phyloP scores from a whole-genome alignment of 2,113 vertebrate genomes.

The Actenoides hombroni region DNA sequence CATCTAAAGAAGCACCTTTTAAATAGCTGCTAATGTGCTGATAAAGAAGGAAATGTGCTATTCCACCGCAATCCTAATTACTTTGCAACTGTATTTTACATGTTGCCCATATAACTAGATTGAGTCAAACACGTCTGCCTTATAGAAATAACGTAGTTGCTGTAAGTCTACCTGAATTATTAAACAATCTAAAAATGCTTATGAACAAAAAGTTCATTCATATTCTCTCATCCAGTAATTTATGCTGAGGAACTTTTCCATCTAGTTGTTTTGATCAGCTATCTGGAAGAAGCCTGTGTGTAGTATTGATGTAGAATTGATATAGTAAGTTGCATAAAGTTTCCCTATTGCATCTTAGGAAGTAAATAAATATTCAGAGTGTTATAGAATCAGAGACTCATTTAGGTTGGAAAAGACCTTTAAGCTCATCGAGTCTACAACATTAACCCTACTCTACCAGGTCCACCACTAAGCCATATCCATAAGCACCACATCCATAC shows the following conservation, averaged over 20 bases:
- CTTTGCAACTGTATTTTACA: too few species aligned
- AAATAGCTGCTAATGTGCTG: too few species aligned
- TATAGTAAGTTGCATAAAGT: conserved; percentile 36
- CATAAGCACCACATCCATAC: too few species aligned
- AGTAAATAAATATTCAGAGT: conserved; percentile 62
- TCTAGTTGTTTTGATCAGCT: not conserved
- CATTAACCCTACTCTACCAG: too few species aligned
- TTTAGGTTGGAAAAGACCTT: too few species aligned
- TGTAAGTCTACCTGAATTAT: not conserved
- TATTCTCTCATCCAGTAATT: not conserved
- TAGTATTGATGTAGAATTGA: conserved; percentile 4
- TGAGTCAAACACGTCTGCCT: not conserved
- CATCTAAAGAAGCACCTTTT: too few species aligned
- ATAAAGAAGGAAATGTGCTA: too few species aligned
- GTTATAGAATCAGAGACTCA: too few species aligned
- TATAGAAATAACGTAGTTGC: not conserved
- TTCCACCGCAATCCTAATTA: too few species aligned
- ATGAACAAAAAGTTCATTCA: not conserved
- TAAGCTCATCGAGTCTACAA: too few species aligned
- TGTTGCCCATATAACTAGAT: not conserved
- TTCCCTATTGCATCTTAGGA: conserved; percentile 27
- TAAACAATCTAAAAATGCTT: not conserved
- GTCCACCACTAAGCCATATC: too few species aligned
- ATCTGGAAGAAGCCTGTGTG: not conserved
- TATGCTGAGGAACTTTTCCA: not conserved